phyloP scores from a whole-genome alignment of 2,888 invertebrate genomes.

The Netelia melanura region DNA sequence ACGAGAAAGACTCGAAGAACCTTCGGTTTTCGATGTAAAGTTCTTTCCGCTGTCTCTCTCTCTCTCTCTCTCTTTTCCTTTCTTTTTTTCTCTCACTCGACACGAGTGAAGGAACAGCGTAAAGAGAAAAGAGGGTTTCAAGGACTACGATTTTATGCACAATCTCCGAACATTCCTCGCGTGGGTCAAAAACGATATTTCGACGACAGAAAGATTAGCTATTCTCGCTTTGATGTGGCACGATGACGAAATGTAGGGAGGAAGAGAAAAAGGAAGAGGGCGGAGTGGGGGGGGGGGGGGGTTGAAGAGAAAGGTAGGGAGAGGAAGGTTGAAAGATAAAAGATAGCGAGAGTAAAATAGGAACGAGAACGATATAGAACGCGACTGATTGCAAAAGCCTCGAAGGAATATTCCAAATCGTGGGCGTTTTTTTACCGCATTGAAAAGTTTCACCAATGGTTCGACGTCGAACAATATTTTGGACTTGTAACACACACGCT shows the following conservation, averaged over 20 bases:
- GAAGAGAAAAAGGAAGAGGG: background rate
- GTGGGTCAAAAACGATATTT: background rate
- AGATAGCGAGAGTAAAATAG: background rate
- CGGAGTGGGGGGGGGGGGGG: background rate
- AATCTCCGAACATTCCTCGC: background rate
- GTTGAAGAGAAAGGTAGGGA: background rate
- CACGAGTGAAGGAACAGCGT: background rate
- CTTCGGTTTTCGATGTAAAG: too few species aligned
- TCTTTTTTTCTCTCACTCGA: background rate
- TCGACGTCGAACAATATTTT: too few species aligned
- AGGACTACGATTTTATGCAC: background rate
- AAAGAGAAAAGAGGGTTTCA: background rate
- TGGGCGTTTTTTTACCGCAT: background rate
- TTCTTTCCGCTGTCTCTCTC: background rate
- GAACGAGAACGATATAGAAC: background rate
- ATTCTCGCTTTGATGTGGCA: constrained; percentile 1
- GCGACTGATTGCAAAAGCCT: background rate
- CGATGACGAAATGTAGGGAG: background rate
- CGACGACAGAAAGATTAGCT: constrained; percentile 2
- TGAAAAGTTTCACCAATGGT: background rate
- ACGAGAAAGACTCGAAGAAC: too few species aligned
- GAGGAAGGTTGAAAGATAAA: background rate
- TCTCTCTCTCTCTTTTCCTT: background rate
- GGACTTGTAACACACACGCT: too few species aligned
- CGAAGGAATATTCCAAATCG: background rate